phyloP scores from a whole-genome alignment of 2,113 vertebrate genomes.

The Dicrurus megarhynchus region DNA sequence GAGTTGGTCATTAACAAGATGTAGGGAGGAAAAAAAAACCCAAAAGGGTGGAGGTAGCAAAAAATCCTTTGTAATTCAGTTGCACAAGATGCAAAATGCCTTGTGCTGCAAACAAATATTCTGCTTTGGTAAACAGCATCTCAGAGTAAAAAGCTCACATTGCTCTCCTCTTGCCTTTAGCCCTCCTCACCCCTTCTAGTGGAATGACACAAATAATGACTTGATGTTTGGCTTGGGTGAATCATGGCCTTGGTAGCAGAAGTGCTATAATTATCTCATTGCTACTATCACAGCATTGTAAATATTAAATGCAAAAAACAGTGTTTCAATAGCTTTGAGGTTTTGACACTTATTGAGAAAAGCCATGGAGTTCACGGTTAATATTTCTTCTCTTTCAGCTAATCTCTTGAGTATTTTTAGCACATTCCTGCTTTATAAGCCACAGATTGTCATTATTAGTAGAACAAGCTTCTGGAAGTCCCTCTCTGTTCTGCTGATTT shows the following conservation, averaged over 20 bases:
- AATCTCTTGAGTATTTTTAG: slow-evolving; percentile 6
- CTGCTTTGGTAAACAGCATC: neutral
- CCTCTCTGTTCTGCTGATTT: neutral
- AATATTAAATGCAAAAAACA: slow-evolving; percentile 54
- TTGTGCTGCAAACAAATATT: neutral
- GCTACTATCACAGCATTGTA: neutral
- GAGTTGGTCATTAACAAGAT: neutral
- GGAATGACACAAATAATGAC: slow-evolving; percentile 14
- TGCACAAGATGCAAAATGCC: neutral
- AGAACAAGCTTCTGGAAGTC: neutral
- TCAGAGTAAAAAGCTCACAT: neutral
- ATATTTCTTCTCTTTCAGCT: neutral
- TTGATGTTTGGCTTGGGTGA: neutral
- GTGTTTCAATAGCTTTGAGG: slow-evolving; percentile 49
- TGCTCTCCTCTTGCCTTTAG: neutral
- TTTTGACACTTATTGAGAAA: slow-evolving; percentile 37
- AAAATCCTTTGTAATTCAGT: neutral
- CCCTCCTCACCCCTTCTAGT: neutral
- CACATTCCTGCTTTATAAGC: neutral
- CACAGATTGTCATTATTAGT: neutral
- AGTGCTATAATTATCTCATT: slow-evolving; percentile 54
- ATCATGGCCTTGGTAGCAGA: neutral
- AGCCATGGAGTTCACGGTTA: slow-evolving; percentile 24
- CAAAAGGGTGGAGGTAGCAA: neutral
- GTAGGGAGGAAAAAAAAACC: accelerated